Conservation (phyloP, 2,888 invertebrate genomes). For the Hydroisotoma schaefferi region DNA sequence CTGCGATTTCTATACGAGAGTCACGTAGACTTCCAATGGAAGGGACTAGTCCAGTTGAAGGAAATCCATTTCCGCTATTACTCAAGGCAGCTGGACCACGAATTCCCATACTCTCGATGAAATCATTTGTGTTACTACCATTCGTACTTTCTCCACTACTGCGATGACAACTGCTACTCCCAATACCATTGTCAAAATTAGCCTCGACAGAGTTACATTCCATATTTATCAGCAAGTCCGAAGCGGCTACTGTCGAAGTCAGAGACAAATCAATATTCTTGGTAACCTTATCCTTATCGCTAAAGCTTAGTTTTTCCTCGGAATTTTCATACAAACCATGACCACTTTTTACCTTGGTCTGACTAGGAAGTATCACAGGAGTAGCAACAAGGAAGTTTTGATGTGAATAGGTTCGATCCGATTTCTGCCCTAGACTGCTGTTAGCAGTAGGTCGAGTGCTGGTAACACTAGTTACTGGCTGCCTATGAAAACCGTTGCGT, state of each 20-base stretch:
- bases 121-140: constrained; percentile 26
- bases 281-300: background rate
- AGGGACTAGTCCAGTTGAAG: constrained; percentile 29
- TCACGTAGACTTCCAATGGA: constrained; percentile 46
- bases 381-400: constrained; percentile 1
- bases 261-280: too few species aligned
- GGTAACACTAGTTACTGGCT: too few species aligned
- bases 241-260: constrained; percentile 16
- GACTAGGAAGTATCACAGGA: background rate
- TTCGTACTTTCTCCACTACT: constrained; percentile 29
- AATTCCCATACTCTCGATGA: constrained; percentile 5
- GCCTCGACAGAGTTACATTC: constrained; percentile 45
- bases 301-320: background rate
- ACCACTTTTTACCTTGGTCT: background rate
- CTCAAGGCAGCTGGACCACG: background rate
- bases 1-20: constrained; percentile 65
- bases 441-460: too few species aligned
- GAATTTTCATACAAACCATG: background rate
- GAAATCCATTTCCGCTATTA: constrained; percentile 13
- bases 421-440: background rate
- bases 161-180: constrained; percentile 29
- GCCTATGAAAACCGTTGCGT: too few species aligned
- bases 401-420: background rate
- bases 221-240: constrained; percentile 38
- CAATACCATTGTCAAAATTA: constrained; percentile 41